phyloP scores from a whole-genome alignment of 1,140 invertebrate species.

The Macrosteles quadrilineatus region DNA sequence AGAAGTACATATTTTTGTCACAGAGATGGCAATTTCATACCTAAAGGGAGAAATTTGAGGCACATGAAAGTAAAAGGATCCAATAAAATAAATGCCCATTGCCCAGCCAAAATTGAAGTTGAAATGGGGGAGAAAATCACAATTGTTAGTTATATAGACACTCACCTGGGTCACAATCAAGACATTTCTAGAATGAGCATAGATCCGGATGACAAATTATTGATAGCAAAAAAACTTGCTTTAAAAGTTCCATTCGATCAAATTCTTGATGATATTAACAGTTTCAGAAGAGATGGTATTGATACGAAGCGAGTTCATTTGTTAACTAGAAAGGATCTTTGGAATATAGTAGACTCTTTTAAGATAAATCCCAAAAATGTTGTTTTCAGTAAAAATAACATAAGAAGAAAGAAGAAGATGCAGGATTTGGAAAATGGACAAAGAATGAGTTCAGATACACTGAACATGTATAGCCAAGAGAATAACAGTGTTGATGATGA shows the following conservation, averaged over 20 bases:
- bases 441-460: neutral
- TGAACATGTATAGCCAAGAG: neutral
- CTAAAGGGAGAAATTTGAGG: conserved; percentile 18
- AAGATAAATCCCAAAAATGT: conserved; percentile 15
- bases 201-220: neutral
- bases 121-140: conserved; percentile 1
- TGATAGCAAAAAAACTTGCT: neutral
- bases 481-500: neutral
- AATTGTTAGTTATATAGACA: neutral
- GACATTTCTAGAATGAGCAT: conserved; percentile 2
- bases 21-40: conserved; percentile 20
- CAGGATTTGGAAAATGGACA: neutral
- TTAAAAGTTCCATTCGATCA: conserved; percentile 9
- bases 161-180: neutral
- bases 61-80: conserved; percentile 13
- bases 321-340: conserved; percentile 8
- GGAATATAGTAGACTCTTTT: conserved; percentile 7
- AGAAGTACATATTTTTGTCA: conserved; percentile 21
- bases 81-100: conserved; percentile 22
- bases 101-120: conserved; percentile 7
- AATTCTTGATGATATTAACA: conserved; percentile 12
- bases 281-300: neutral
- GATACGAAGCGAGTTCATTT: neutral
- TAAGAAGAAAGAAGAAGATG: neutral
- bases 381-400: neutral